Evolutionary conservation across 2,797 vertebrate species (phyloP), one percentile per base, ranked within the genome.

Genomic region (Schizothorax lantsangensis): DNA sequence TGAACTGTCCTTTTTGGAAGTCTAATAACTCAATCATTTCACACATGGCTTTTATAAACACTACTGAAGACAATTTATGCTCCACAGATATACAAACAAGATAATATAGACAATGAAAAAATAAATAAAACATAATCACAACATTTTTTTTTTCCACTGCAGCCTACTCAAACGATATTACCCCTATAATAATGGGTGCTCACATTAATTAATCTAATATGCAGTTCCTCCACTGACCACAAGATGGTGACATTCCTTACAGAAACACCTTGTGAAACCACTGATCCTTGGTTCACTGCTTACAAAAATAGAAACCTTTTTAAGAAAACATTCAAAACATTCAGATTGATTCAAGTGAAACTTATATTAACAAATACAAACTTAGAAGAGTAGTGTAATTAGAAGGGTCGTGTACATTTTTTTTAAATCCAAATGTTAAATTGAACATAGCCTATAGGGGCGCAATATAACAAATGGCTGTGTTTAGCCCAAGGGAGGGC

Each of bases 161-260:
- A 43, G 43, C 43, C 43, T 43, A 43, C 43, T 43, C 43, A 43
- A 43, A 43, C 9, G 43, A 43, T 43, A 43, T 43, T 43, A 43
- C 43, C 43, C 8, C 43, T 43, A 45, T 43, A 43, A 43, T 8
- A 43, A 10, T 43, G 43, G 43, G 9, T 43, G 43, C 10, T 10
- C 43, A 43, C 43, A 8, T 43, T 43, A 49, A 15, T 49, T 5
- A 15, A 49, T 49, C 47, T 14, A 49, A 49, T 15, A 23, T 72
- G 69, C 52, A 62, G 26, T 74, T 2, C 23, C 38, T 11, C 4
- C 0, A 43, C n/a, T 30, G 43, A 49, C 57, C 82, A 75, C 40
- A 84, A 64, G 72, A 74, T 47, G 72, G 82, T 5, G 36, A 83
- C 26, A 75, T 74, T 47, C 0, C 17, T 59, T 71, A 57, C 15